Conservation (phyloP, 2,888 invertebrate species). For the Chymomyza amoena region DNA sequence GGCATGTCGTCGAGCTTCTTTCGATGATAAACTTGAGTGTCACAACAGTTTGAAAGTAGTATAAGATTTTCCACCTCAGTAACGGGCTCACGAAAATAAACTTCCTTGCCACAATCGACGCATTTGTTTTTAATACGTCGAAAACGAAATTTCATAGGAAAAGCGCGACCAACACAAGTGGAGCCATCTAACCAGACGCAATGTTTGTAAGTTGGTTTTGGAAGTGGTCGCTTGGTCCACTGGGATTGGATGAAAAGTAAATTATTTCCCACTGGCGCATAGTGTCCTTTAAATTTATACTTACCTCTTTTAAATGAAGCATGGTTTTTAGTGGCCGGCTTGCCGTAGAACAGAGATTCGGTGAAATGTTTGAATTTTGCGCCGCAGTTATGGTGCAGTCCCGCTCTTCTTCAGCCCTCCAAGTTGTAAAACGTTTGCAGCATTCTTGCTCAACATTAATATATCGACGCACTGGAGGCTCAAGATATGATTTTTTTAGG, state of each 20-base stretch:
- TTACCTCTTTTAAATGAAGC: constrained; percentile 52
- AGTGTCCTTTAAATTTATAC: background rate
- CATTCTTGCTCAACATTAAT: constrained; percentile 35
- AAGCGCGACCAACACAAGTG: constrained; percentile 47
- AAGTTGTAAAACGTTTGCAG: background rate
- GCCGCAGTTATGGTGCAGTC: background rate
- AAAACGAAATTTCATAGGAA: constrained; percentile 50
- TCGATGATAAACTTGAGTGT: constrained; percentile 46
- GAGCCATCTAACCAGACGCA: constrained; percentile 36
- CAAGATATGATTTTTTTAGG: no score
- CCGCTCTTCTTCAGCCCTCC: background rate
- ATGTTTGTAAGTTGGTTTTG: constrained; percentile 50
- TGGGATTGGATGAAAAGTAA: background rate
- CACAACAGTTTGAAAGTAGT: constrained; percentile 48
- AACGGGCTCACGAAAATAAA: constrained; percentile 42
- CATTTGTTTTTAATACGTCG: constrained; percentile 38
- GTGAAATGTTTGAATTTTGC: constrained; percentile 16
- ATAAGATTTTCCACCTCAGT: constrained; percentile 45
- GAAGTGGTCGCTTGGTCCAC: constrained; percentile 41
- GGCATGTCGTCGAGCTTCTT: constrained; percentile 51
- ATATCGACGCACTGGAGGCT: constrained; percentile 22
- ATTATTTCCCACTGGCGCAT: background rate
- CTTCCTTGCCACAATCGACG: constrained; percentile 29
- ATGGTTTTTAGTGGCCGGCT: constrained; percentile 45
- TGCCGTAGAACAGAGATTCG: constrained; percentile 37